Evolutionary conservation across 2,113 vertebrate species (phyloP).

Genomic region (Tychaedon coryphoeus): DNA sequence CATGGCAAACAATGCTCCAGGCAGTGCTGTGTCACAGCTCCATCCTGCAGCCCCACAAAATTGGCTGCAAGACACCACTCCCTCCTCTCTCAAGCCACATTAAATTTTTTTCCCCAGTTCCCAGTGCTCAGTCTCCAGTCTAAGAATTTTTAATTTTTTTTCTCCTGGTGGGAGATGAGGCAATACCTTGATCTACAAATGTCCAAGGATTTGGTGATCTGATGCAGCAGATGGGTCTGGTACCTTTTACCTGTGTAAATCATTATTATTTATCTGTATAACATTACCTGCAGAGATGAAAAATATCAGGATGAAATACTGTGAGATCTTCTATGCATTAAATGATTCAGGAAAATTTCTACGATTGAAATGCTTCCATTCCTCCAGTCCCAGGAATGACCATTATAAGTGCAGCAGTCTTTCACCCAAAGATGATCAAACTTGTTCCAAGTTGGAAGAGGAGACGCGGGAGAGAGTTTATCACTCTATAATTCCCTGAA

Average conservation of each 20-base stretch:
- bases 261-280: too few relatives aligned
- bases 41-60: not conserved
- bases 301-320: not conserved
- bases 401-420: accelerated
- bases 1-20: not conserved
- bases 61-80: not conserved
- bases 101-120: not conserved
- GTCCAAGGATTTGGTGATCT: not conserved
- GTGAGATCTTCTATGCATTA: too few relatives aligned
- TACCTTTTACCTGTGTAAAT: not conserved
- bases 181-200: not conserved
- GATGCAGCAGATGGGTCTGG: not conserved
- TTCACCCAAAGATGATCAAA: not conserved
- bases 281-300: not conserved
- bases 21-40: not conserved
- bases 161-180: not conserved
- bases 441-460: not conserved
- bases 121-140: too few relatives aligned
- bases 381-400: too few relatives aligned
- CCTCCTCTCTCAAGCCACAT: not conserved
- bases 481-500: not conserved
- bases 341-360: not conserved
- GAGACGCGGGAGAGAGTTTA: not conserved
- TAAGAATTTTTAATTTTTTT: not conserved
- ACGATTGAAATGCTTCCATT: not conserved